These are phyloP conservation scores for Acestrorhynchus altus DNA, from an alignment of 2,797 vertebrate species.

Conservation along the genomic window DNA sequence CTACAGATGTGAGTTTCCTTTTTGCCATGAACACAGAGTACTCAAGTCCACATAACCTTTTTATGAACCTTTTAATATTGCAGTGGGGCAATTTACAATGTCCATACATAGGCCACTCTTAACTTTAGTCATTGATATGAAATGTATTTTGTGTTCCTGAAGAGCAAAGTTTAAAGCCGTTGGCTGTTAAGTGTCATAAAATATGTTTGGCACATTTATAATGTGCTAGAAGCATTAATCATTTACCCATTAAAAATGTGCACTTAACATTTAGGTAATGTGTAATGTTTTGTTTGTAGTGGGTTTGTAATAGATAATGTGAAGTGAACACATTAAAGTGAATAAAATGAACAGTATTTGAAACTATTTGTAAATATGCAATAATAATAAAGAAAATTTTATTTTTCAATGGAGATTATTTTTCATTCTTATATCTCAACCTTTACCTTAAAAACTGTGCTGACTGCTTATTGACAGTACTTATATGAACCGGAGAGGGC, in stretches of 20 bases:
- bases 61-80: not conserved
- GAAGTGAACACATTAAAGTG: too few relatives aligned
- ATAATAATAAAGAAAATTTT: not conserved
- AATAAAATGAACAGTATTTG: not conserved
- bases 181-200: not conserved
- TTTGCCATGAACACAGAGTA: not conserved
- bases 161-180: not conserved
- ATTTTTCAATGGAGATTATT: not conserved
- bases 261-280: not conserved
- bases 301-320: not conserved
- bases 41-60: not conserved
- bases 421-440: not conserved
- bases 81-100: not conserved
- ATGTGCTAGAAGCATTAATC: not conserved
- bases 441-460: too few relatives aligned
- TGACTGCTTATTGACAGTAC: too few relatives aligned
- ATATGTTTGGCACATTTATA: not conserved
- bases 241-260: not conserved
- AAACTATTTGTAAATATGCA: not conserved
- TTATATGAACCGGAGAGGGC: too few relatives aligned
- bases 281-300: not conserved
- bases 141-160: not conserved
- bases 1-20: slow-evolving; percentile 31
- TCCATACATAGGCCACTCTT: not conserved
- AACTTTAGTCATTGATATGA: slow-evolving; percentile 3